Conservation (phyloP, 1,140 invertebrate species). For the Drosophila obscura region DNA sequence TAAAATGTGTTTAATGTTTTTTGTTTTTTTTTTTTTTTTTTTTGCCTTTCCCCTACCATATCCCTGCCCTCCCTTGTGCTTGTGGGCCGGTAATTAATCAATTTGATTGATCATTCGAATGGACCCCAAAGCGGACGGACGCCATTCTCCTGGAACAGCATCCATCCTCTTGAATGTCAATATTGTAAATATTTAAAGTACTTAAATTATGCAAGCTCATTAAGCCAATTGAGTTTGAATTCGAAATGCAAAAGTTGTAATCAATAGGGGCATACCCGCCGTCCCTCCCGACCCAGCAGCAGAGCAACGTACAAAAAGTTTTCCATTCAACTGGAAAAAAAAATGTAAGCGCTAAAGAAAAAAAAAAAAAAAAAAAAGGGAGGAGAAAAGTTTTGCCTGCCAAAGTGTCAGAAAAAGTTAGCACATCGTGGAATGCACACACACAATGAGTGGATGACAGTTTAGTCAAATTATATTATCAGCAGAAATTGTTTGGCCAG, state of each 20-base stretch:
- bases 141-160: conserved; percentile 31
- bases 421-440: conserved; percentile 50
- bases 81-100: conserved; percentile 71
- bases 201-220: conserved; percentile 66
- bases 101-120: conserved; percentile 75
- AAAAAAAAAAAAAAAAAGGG: conserved; percentile 4
- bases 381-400: conserved; percentile 41
- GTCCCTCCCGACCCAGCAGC: not conserved
- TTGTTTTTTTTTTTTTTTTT: conserved; percentile 28
- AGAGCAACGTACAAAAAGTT: conserved; percentile 30
- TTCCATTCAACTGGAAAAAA: conserved; percentile 33
- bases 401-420: conserved; percentile 50
- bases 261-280: conserved; percentile 25
- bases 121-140: conserved; percentile 44
- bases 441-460: conserved; percentile 51
- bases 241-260: conserved; percentile 60
- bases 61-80: conserved; percentile 9
- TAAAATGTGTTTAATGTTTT: conserved; percentile 57
- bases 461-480: conserved; percentile 57
- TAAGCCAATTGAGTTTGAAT: conserved; percentile 70
- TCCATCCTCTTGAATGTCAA: conserved; percentile 32
- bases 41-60: conserved; percentile 6
- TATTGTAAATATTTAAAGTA: conserved; percentile 71
- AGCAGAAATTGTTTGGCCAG: conserved; percentile 29
- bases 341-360: conserved; percentile 4